Evolutionary conservation across 1,140 invertebrate genomes (phyloP), one percentile per base, ranked within the genome.

Genomic region (Caerostris extrusa): DNA sequence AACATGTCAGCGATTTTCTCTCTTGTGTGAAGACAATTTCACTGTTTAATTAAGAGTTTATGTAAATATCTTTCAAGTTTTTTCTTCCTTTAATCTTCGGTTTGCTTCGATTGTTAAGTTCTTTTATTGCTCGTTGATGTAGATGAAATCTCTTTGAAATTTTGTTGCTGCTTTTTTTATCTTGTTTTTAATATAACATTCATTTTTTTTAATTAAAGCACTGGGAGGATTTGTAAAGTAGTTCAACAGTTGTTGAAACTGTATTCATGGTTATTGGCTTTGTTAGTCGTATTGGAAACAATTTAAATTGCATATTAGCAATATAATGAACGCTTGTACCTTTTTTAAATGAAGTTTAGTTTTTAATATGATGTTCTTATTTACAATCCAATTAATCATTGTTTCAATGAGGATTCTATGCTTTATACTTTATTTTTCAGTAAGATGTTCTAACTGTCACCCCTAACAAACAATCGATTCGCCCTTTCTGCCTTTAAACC

Each of bases 31-130:
- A 6, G 61, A 67, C 61, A n/a, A 67, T n/a, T 67, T 67, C 34
- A 12, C 34, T 77, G 71, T 77, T 77, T 77, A 77, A 77, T 77
- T 77, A 77, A 77, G 34, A 50, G 34, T 50, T 77, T 77, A 77
- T 53, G 71, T 34, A 77, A 77, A 77, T 77, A 77, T 34, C 34
- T 34, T 34, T 34, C 8, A 77, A 4, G 7, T 50, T 77, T 77
- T 12, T 53, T 77, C 50, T 53, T 53, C 8, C 4, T 2, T 34
- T 34, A 3, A 8, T 4, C 8, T 7, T 61, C 17, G 10, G 8
- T 7, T 17, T 17, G 10, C 61, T 14, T 17, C 14, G 10, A 64
- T 14, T 77, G 71, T 14, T 77, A 12, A 50, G 50, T 77, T 53
- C 3, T 77, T 53, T 77, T 50, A 53, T 50, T 50, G 8, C 34